Percentiles rank a stretch among this genome's conserved stretches.
phyloP scores from a whole-genome alignment of 2,113 vertebrate genomes.

The Thalassarche chlororhynchos region DNA sequence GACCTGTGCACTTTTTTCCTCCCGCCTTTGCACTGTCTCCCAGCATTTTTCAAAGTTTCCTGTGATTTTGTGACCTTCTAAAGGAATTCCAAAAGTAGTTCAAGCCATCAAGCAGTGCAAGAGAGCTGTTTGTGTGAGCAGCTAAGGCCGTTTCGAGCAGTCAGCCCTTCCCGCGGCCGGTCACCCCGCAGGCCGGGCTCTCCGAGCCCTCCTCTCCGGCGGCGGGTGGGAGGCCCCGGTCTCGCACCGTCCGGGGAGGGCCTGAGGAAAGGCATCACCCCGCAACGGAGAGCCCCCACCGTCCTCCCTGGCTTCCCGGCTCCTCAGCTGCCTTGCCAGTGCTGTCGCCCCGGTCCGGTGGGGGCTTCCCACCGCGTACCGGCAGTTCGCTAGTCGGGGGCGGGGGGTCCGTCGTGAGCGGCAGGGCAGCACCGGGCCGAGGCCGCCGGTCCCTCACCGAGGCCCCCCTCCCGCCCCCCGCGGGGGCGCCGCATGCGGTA shows the following conservation, averaged over 20 bases:
- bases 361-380: not conserved
- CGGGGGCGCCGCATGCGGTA: not conserved
- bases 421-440: not conserved
- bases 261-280: too few species aligned
- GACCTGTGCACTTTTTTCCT: rapidly evolving
- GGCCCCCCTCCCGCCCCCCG: not conserved
- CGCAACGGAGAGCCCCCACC: not conserved
- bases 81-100: not conserved
- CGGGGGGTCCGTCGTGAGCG: not conserved
- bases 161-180: not conserved
- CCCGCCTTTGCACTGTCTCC: not conserved
- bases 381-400: too few species aligned
- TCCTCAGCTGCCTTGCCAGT: not conserved
- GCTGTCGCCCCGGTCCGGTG: not conserved
- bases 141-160: not conserved
- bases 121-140: rapidly evolving
- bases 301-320: not conserved
- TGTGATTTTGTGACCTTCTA: not conserved
- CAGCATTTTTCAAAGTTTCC: not conserved
- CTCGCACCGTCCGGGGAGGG: not conserved
- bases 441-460: not conserved
- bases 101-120: not conserved
- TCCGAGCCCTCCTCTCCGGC: not conserved
- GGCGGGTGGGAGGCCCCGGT: not conserved
- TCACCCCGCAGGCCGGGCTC: not conserved